phyloP scores from a whole-genome alignment of 1,140 invertebrate species.

The Apis florea region DNA sequence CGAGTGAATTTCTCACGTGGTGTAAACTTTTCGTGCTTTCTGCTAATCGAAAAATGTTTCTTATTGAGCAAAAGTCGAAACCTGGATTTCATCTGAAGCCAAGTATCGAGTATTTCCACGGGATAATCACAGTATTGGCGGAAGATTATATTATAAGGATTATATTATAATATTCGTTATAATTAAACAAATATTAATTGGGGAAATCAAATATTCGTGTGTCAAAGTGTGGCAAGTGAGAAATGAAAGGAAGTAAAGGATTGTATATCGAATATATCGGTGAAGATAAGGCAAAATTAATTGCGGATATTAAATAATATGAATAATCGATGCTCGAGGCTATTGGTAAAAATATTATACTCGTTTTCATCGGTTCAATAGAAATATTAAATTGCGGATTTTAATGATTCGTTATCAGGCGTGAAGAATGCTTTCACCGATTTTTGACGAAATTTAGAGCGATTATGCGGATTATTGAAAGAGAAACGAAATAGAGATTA shows the following conservation, averaged over 20 bases:
- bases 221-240: too few species aligned
- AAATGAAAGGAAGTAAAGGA: neutral
- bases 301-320: conserved; percentile 3
- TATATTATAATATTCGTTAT: too few species aligned
- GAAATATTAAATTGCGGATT: too few species aligned
- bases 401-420: neutral
- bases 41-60: conserved; percentile 28
- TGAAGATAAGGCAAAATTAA: neutral
- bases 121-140: too few species aligned
- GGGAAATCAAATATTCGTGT: too few species aligned
- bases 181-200: too few species aligned
- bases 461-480: neutral
- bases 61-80: conserved; percentile 21
- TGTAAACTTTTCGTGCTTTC: conserved; percentile 4
- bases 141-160: too few species aligned
- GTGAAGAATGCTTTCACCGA: neutral
- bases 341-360: neutral
- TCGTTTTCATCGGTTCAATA: neutral
- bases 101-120: too few species aligned
- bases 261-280: neutral
- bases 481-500: neutral
- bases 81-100: conserved; percentile 6
- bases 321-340: neutral
- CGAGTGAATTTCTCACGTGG: neutral
- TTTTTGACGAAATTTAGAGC: neutral